Evolutionary conservation across 2,888 invertebrate species (phyloP).

Genomic region (Nomada goodeniana): DNA sequence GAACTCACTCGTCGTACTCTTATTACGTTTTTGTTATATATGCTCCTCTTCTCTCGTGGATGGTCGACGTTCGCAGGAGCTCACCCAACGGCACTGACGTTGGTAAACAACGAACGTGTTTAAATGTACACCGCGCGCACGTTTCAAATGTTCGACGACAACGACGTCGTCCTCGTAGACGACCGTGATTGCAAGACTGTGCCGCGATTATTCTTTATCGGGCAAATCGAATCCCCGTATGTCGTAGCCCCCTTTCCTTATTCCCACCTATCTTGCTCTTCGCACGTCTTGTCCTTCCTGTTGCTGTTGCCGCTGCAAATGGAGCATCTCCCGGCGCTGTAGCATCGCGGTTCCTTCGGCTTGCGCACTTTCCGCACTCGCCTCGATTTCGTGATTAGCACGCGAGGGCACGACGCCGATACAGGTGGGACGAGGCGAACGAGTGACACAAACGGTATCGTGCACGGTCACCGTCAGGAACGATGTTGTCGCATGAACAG

Average conservation of each 20-base stretch:
- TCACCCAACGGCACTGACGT: slow-evolving; percentile 34
- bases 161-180: background rate
- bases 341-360: slow-evolving; percentile 51
- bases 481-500: background rate
- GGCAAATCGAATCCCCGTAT: background rate
- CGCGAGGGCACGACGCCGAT: slow-evolving; percentile 15
- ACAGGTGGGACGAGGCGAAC: slow-evolving; percentile 8
- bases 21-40: background rate
- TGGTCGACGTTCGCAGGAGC: slow-evolving; percentile 5
- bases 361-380: slow-evolving; percentile 36
- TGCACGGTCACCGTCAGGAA: background rate
- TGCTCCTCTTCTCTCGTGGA: background rate
- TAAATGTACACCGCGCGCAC: slow-evolving; percentile 43
- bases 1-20: background rate
- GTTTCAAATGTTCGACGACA: slow-evolving; percentile 33
- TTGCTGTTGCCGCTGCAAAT: slow-evolving; percentile 49
- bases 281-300: slow-evolving; percentile 47
- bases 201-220: too few relatives aligned
- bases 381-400: slow-evolving; percentile 1
- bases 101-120: slow-evolving; percentile 51
- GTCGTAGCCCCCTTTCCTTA: slow-evolving; percentile 10
- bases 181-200: background rate
- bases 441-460: slow-evolving; percentile 21
- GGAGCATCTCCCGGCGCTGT: slow-evolving; percentile 53
- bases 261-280: slow-evolving; percentile 38